Evolutionary conservation across 2,113 vertebrate genomes (phyloP), one percentile per base, ranked within the genome.

Genomic region (Lagopus leucura): DNA sequence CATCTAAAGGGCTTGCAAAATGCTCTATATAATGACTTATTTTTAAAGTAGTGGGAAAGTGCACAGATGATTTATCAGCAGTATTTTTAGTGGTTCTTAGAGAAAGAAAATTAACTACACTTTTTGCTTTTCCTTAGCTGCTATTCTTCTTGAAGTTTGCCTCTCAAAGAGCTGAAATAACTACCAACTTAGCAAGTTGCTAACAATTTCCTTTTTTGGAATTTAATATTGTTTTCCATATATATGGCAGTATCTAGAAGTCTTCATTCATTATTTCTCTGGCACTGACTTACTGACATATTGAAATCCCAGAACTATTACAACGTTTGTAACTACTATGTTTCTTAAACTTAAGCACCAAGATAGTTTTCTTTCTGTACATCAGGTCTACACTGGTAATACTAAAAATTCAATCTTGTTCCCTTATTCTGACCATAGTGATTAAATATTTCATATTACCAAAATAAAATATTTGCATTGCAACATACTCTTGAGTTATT

Each of bases 111-210:
- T 32, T 9, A 72, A 84, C 76, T 52, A 19, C 11, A 6, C 1
- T 79, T 83, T 92, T 63, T 85, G 27, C 1, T 42, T 72, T 61
- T 82, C 4, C 76, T 94, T 89, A 86, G 78, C 9, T 76, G 30
- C 11, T 79, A 15, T 17, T 81, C 22, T 71, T 5, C 43, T 58
- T 52, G 15, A 93, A 72, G 48, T 72, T 20, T 11, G 2, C 2
- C 30, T 8, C 54, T 10, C 12, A 40, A 84, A 90, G n/a, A 20
- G 19, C 52, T 82, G 22, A 60, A 40, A 18, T 15, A 92, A n/a
- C 34, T 61, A 71, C 45, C 63, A 89, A 43, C 10, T 47, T 60
- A 30, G 43, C 57, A 92, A 52, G 18, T 22, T 79, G 24, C 20
- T 84, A 72, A 57, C 5, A 8, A 48, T 8, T 13, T 17, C 32